Evolutionary conservation across 2,888 invertebrate genomes (phyloP).

Genomic region (Eumacrocentrus americanus): DNA sequence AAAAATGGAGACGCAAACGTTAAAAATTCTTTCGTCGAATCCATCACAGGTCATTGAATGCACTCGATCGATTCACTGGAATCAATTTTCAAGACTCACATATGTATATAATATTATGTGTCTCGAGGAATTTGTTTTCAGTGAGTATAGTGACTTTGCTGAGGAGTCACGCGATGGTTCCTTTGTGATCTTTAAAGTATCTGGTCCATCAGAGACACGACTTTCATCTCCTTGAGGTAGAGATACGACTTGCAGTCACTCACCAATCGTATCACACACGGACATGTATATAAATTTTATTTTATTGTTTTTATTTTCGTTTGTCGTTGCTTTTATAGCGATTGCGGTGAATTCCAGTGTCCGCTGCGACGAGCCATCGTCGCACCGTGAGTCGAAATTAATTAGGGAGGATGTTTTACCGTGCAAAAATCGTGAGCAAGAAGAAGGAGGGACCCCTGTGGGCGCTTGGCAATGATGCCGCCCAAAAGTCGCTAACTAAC

Average conservation of each 20-base stretch:
- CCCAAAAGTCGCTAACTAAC: constrained; percentile 37
- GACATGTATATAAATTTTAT: no score
- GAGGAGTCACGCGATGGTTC: no score
- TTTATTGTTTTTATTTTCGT: no score
- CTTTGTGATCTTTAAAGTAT: no score
- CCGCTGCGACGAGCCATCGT: constrained; percentile 6
- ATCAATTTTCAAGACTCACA: constrained; percentile 25
- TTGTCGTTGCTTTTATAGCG: not conserved
- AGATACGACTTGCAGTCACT: no score
- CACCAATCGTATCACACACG: no score
- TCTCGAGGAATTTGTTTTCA: no score
- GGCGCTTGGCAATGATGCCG: constrained; percentile 32
- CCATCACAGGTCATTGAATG: not conserved
- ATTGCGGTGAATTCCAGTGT: constrained; percentile 23
- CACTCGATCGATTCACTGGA: constrained; percentile 43
- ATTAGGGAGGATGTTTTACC: constrained; percentile 58
- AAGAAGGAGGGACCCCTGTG: constrained; percentile 37
- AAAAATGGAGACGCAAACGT: not conserved
- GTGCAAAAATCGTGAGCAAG: constrained; percentile 50
- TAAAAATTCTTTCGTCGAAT: not conserved
- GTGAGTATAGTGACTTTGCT: no score
- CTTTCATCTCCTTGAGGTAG: no score
- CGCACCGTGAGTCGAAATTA: constrained; percentile 49
- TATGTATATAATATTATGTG: not conserved
- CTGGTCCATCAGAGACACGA: no score